Evolutionary conservation across 2,888 invertebrate genomes (phyloP).

Genomic region (Caenorhabditis drosophilae): DNA sequence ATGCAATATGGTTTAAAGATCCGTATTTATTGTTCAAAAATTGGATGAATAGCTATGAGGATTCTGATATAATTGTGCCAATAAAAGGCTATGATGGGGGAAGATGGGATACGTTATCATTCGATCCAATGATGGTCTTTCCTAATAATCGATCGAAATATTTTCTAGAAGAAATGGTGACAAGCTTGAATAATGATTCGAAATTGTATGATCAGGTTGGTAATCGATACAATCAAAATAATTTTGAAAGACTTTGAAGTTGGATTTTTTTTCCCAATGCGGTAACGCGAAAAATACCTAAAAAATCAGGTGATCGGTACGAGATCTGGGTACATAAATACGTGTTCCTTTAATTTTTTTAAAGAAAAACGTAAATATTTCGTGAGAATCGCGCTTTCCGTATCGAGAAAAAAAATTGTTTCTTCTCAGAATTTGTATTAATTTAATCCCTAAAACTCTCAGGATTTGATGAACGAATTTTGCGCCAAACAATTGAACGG

Average conservation of each 20-base stretch:
- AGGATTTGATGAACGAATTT: conserved; percentile 63
- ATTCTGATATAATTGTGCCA: conserved; percentile 62
- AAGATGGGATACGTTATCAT: conserved; percentile 48
- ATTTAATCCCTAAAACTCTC: conserved; percentile 1
- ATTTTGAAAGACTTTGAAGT: too few relatives aligned
- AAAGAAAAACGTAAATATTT: too few relatives aligned
- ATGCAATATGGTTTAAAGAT: conserved; percentile 63
- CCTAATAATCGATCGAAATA: conserved; percentile 48
- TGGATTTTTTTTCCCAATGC: too few relatives aligned
- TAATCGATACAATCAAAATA: too few relatives aligned
- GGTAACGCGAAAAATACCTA: too few relatives aligned
- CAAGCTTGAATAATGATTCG: conserved; percentile 36
- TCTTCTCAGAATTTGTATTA: neutral
- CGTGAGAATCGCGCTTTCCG: too few relatives aligned
- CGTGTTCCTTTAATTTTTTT: too few relatives aligned
- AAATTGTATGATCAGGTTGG: conserved; percentile 52
- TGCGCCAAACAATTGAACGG: conserved; percentile 55
- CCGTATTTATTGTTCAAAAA: conserved; percentile 47
- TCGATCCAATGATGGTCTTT: conserved; percentile 62
- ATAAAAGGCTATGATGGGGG: conserved; percentile 38
- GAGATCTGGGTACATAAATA: too few relatives aligned
- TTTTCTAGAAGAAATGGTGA: conserved; percentile 52
- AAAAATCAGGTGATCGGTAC: too few relatives aligned
- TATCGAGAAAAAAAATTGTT: too few relatives aligned
- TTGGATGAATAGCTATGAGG: conserved; percentile 41